Conservation (phyloP, 2,888 invertebrate species). For the Drosophila meridiana region DNA sequence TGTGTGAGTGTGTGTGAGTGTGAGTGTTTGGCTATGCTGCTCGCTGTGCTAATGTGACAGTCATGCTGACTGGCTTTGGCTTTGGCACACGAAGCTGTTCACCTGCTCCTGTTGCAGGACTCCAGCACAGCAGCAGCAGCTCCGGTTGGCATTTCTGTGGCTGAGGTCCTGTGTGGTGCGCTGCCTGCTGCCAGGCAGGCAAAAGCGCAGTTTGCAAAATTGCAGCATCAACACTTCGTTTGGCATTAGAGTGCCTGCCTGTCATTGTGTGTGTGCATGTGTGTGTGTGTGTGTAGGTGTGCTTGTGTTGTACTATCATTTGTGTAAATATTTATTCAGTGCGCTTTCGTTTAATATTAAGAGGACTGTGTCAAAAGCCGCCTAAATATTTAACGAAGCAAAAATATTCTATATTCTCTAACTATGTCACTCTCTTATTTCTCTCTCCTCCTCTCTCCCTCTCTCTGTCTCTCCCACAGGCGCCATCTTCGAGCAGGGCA, state of each 20-base stretch:
- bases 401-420: slow-evolving; percentile 48
- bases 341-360: slow-evolving; percentile 75
- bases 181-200: slow-evolving; percentile 34
- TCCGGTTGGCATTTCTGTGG: slow-evolving; percentile 14
- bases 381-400: slow-evolving; percentile 76
- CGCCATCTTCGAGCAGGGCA: slow-evolving; percentile 96
- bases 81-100: slow-evolving; percentile 64
- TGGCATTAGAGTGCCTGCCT: slow-evolving; percentile 55
- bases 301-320: slow-evolving; percentile 63
- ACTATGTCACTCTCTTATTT: slow-evolving; percentile 25
- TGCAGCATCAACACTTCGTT: slow-evolving; percentile 82
- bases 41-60: slow-evolving; percentile 76
- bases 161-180: slow-evolving; percentile 10
- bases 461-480: slow-evolving; percentile 86
- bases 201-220: slow-evolving; percentile 75
- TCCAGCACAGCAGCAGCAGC: slow-evolving; percentile 6
- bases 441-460: slow-evolving; percentile 72
- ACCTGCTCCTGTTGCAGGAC: slow-evolving; percentile 41
- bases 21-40: slow-evolving; percentile 39
- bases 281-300: slow-evolving; percentile 20
- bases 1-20: slow-evolving; percentile 1
- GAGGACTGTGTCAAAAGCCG: slow-evolving; percentile 75
- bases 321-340: slow-evolving; percentile 75
- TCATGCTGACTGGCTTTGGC: slow-evolving; percentile 73
- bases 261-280: slow-evolving; percentile 6